Evolutionary conservation across 2,888 invertebrate genomes (phyloP), one percentile per base, ranked within the genome.

Genomic region (Apamea monoglypha): DNA sequence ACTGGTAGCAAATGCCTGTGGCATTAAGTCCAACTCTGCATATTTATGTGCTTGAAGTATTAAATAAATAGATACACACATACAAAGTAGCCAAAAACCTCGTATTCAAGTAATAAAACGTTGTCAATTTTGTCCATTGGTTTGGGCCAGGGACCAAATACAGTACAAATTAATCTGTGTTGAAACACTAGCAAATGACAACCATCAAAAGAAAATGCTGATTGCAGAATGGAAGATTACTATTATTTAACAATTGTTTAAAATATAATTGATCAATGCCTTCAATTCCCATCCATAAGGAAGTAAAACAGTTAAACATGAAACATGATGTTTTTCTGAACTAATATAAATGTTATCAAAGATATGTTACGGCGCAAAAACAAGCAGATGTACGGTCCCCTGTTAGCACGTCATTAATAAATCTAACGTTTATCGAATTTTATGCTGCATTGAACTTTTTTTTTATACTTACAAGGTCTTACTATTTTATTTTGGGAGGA

Each of bases 371-470:
- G 69, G 21, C 25, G 76, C 6, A 68, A 44, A 80, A 75, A 85
- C 71, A 67, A 70, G 73, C 80, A 71, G 25, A 77, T 78, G 69
- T 72, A 56, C 68, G 12, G 25, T 1, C 25, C 50, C 25, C 29
- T 80, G 72, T 81, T 83, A 68, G 47, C 86, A 81, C 70, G 66
- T 70, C 78, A 76, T 87, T 84, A 71, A 83, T 83, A 76, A 74
- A 78, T 73, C 18, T 53, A 70, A 70, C 72, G 72, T 83, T 81
- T 81, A 87, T 79, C 66, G 74, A 80, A 79, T 82, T 50, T 75
- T 66, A 76, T 81, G 61, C 86, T 77, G 67, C 76, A 86, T 79
- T 80, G 40, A 73, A 75, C 64, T 70, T 66, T 67, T 18, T 61
- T 67, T 64, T 47, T 50, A 25, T 56, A 56, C 56, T 56, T 56